Percentiles rank a stretch among this genome's conserved stretches.
Evolutionary conservation across 2,113 vertebrate species (phyloP).

Genomic region (Nettapus auritus): DNA sequence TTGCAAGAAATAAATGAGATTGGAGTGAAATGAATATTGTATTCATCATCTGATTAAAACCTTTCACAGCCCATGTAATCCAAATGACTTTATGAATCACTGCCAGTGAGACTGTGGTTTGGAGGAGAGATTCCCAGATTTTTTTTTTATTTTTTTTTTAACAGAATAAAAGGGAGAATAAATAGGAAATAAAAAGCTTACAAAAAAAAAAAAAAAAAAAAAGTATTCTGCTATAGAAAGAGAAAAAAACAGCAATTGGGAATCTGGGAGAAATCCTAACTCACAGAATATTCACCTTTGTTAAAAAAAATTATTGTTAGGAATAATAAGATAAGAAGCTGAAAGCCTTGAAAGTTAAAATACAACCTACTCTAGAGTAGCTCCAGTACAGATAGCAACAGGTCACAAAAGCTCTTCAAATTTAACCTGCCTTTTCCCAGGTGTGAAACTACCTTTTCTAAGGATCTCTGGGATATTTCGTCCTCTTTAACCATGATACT

Average conservation of each 20-base stretch:
- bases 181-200: neutral
- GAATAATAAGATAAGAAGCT: neutral
- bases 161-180: neutral
- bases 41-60: conserved; percentile 17
- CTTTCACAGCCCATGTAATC: neutral
- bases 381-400: neutral
- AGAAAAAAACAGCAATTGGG: neutral
- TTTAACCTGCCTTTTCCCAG: neutral
- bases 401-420: neutral
- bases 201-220: neutral
- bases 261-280: neutral
- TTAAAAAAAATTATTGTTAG: neutral
- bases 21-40: neutral
- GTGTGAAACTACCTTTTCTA: neutral
- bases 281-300: neutral
- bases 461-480: neutral
- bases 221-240: neutral
- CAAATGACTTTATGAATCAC: conserved; percentile 11
- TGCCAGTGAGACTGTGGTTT: neutral
- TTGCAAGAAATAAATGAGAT: neutral
- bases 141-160: neutral
- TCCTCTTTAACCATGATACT: neutral
- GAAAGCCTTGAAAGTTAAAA: neutral
- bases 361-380: neutral
- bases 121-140: neutral